Evolutionary conservation across 2,888 invertebrate genomes (phyloP).

Genomic region (Melieria omissa): DNA sequence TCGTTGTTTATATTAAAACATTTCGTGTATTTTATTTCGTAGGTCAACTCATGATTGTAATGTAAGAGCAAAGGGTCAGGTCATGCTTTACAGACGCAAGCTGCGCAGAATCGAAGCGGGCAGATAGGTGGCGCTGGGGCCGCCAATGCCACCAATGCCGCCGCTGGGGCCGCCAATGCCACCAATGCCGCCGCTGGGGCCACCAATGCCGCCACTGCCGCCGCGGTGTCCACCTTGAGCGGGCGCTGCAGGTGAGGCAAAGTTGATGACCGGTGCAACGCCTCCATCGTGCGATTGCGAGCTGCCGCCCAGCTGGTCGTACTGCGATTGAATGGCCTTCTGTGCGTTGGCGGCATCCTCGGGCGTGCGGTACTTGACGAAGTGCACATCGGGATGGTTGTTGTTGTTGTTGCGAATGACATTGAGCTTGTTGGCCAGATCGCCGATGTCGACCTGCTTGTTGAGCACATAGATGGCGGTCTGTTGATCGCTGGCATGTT

Average conservation of each 20-base stretch:
- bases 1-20: no score
- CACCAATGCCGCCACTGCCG: background rate
- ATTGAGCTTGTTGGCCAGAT: constrained; percentile 42
- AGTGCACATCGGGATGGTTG: constrained; percentile 52
- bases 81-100: constrained; percentile 45
- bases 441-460: constrained; percentile 45
- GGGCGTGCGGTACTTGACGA: constrained; percentile 53
- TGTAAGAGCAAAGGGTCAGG: no score
- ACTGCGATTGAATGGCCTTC: constrained; percentile 49
- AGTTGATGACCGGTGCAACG: constrained; percentile 46
- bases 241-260: constrained; percentile 36
- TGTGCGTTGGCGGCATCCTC: constrained; percentile 52
- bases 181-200: background rate
- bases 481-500: constrained; percentile 38
- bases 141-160: constrained; percentile 40
- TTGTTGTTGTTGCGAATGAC: constrained; percentile 26
- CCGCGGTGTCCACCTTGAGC: background rate
- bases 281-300: constrained; percentile 47
- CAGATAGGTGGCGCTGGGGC: constrained; percentile 48
- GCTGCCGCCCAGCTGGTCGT: constrained; percentile 46
- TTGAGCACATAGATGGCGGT: constrained; percentile 48
- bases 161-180: constrained; percentile 13
- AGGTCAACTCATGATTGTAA: no score
- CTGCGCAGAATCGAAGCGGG: constrained; percentile 56
- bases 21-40: no score